Base-by-base conservation (phyloP, 2,797 vertebrate genomes). In the Galagoides demidoff region DNA sequence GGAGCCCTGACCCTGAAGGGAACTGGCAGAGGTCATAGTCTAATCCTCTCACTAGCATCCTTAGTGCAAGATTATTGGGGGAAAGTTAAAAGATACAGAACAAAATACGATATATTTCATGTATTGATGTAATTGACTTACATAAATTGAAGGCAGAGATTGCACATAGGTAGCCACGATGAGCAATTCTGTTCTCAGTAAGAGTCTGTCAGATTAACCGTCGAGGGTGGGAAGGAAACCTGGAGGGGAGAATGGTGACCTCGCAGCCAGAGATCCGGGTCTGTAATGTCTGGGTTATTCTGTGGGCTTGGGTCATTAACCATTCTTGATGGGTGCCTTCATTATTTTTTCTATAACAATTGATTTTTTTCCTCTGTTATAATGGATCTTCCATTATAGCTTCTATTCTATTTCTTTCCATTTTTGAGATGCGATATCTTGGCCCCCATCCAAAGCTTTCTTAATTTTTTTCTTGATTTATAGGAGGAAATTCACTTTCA, bases 71-170 rank as follows among this genome's bases (percentile, higher is more conserved):
- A 73, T 61, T 74, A 64, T 23, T 22, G 13, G n/a, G 34, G 22
- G 39, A 95, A 77, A 85, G 78, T 61, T 76, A 90, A 78, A 34
- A 87, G 14, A 64, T 73, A 64, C 29, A 63, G 64, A 95, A 85
- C 5, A 90, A 90, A 87, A 85, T 39, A 57, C 34, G n/a, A 34
- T 17, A 68, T 61, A 49, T 85, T 88, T 92, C 85, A 31, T 64
- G 16, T 43, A 55, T 70, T 88, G 83, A 61, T 70, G 17, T 66
- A 52, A 52, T 52, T 17, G 49, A 52, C 49, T 16, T 52, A 52
- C 14, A 17, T 52, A 89, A 86, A 22, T 70, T 52, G 29, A 83
- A 64, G 83, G 29, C 94, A 8, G 16, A 88, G 29, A 27, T 52
- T 68, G 22, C 13, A 66, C 45, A 0, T 49, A 79, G 77, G 37